Evolutionary conservation across 2,113 vertebrate species (phyloP).

Genomic region (Solenodon paradoxus): DNA sequence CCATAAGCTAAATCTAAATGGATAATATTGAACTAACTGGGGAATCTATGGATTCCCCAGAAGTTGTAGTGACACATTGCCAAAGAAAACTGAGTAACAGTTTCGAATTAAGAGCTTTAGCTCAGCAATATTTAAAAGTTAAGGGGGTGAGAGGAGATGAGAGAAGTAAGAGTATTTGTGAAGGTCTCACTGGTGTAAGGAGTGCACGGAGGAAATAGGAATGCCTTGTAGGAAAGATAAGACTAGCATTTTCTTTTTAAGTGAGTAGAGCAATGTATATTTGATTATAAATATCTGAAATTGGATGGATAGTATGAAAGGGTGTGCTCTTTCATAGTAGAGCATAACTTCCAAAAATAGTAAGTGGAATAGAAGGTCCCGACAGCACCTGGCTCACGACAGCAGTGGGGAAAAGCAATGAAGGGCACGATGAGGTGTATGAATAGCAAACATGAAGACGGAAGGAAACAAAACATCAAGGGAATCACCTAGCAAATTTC

Average conservation of each 20-base stretch:
- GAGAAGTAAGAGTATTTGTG: neutral
- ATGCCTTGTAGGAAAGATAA: neutral
- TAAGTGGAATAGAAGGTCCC: neutral
- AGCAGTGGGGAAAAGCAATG: neutral
- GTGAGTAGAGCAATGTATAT: neutral
- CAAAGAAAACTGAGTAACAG: neutral
- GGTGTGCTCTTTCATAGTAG: too few relatives aligned
- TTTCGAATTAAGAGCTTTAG: neutral
- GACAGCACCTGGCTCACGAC: neutral
- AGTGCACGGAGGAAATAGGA: neutral
- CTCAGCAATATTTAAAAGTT: neutral
- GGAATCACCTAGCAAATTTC: neutral
- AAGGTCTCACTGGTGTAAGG: neutral
- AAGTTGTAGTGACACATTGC: neutral
- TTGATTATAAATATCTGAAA: slow-evolving; percentile 16
- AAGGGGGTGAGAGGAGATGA: neutral
- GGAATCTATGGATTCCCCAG: neutral
- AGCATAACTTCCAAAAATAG: neutral
- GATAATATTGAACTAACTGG: neutral
- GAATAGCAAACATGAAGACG: neutral
- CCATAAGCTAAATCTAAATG: neutral
- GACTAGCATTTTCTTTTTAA: neutral
- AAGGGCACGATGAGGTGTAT: neutral
- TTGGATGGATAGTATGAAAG: slow-evolving; percentile 7
- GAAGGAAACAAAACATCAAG: slow-evolving; percentile 20